These are phyloP conservation scores for Drosophila bocqueti DNA, from an alignment of 1,140 invertebrate species.

Conservation along the genomic window DNA sequence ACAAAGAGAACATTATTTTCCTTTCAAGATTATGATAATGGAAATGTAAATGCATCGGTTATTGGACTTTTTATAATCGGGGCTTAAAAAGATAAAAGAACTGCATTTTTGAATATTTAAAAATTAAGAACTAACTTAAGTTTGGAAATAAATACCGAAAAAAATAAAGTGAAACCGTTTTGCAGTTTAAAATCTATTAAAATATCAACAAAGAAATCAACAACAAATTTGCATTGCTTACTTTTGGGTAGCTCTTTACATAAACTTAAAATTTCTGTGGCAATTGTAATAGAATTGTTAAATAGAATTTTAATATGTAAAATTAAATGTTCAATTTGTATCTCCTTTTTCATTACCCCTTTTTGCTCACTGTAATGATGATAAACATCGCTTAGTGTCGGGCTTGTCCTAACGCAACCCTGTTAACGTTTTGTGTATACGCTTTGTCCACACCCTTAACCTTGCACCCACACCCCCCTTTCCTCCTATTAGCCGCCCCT, in stretches of 20 bases:
- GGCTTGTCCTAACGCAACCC: constrained; percentile 22
- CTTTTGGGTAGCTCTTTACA: neutral
- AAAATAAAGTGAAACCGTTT: neutral
- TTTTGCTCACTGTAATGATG: constrained; percentile 6
- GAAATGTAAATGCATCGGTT: too few relatives aligned
- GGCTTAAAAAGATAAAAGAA: neutral
- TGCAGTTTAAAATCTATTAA: neutral
- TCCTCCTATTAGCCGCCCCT: neutral
- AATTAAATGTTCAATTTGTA: neutral
- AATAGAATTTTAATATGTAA: neutral
- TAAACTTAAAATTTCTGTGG: neutral
- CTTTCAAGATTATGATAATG: neutral
- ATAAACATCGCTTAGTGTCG: neutral
- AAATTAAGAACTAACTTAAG: neutral
- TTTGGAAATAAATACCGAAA: neutral
- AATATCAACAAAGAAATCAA: neutral
- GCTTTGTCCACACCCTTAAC: constrained; percentile 24
- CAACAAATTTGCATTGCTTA: neutral
- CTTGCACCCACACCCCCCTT: neutral
- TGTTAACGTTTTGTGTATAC: constrained; percentile 25
- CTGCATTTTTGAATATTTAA: neutral
- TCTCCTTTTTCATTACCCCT: neutral
- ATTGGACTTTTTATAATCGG: neutral
- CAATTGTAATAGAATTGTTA: too few relatives aligned
- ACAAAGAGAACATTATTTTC: neutral